Base-by-base conservation (phyloP, 2,797 vertebrate species). In the Gallinago nigripennis region DNA sequence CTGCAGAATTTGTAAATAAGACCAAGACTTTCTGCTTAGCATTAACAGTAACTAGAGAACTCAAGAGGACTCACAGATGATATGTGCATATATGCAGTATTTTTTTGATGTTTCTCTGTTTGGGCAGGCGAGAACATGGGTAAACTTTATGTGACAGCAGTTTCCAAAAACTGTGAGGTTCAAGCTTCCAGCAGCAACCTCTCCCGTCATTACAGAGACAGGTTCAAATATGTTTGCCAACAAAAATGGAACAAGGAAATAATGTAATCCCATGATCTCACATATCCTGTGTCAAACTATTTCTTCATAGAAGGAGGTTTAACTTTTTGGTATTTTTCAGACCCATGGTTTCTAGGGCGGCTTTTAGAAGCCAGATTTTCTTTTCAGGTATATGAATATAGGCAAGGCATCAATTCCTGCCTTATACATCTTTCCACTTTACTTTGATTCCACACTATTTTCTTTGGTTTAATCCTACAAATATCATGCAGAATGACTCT, bases 201-300 rank as follows among this genome's bases (percentile, higher is more conserved):
- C 87, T 86, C 43, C 33, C 8, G 1, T 81, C 53, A 11, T 92
- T 89, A 76, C 46, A 93, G 12, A 85, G 28, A 61, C 65, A 43
- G 60, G 35, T 75, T 85, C 79, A 86, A 76, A 73, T 86, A 70
- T n/a, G 21, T 93, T 79, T 94, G 87, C 94, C 94, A 94, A 90
- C 72, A 87, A 79, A 94, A 97, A 83, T 85, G 83, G 56, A 95
- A 92, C 83, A 73, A 88, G 86, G 90, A 97, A 94, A 90, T 94
- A 89, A 79, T 73, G 69, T 92, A 94, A 94, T 76, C 69, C 73
- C 61, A 81, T 89, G 88, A 95, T 82, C 54, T 94, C 86, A 93
- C 70, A 82, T 90, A 91, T 88, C 88, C 79, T 89, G 53, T 88
- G 46, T 86, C 41, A 65, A 82, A 82, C 1, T 61, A 45, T 77